These are phyloP conservation scores for Pherbina coryleti DNA, from an alignment of 2,888 invertebrate genomes.

Conservation along the genomic window DNA sequence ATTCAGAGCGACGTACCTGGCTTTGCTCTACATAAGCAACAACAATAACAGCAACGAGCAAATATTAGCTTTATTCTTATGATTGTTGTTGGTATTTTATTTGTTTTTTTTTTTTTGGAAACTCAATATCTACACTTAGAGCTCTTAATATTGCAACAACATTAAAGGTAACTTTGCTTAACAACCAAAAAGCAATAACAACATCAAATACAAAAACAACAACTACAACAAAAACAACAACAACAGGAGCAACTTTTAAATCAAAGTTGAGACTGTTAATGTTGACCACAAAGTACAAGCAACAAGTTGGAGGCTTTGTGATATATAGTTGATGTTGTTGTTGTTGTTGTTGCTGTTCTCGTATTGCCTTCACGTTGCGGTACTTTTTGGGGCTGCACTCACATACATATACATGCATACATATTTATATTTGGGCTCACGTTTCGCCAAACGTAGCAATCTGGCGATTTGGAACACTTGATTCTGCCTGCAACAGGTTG, in stretches of 20 bases:
- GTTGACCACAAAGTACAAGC: constrained; percentile 33
- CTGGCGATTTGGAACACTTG: constrained; percentile 4
- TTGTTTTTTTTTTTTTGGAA: background rate
- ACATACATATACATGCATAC: too few species aligned
- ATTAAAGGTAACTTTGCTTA: background rate
- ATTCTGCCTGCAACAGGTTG: constrained; percentile 28
- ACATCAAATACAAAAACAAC: constrained; percentile 24
- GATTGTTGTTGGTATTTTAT: constrained; percentile 1
- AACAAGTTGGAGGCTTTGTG: constrained; percentile 21
- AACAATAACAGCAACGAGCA: background rate
- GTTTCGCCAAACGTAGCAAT: constrained; percentile 15
- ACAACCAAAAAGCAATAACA: background rate
- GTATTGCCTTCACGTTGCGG: constrained; percentile 45
- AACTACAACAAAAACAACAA: constrained; percentile 4
- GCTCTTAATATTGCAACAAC: constrained; percentile 20
- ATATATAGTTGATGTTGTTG: constrained; percentile 40
- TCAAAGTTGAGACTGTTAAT: constrained; percentile 38
- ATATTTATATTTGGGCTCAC: background rate
- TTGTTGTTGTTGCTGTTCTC: constrained; percentile 38
- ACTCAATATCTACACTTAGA: constrained; percentile 2
- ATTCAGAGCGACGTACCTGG: background rate
- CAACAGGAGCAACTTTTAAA: constrained; percentile 29
- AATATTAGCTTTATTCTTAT: background rate
- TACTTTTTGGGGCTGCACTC: constrained; percentile 43
- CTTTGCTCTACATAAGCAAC: constrained; percentile 4